Percentiles rank a stretch among this genome's conserved stretches.
Evolutionary conservation across 2,797 vertebrate species (phyloP).

Genomic region (Sarcophilus harrisii): DNA sequence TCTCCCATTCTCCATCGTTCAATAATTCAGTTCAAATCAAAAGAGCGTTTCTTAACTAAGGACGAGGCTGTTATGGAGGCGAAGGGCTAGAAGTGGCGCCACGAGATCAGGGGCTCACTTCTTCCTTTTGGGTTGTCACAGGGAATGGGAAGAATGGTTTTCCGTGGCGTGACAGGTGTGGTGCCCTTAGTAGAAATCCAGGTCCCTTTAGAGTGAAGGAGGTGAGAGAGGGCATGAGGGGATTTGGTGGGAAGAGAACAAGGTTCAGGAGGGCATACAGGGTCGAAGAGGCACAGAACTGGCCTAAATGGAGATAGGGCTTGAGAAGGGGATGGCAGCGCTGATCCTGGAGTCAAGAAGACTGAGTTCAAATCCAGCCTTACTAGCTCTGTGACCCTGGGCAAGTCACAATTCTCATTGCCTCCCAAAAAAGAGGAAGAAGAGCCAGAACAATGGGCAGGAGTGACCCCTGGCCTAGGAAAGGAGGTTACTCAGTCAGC

Average conservation of each 20-base stretch:
- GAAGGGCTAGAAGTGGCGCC: not conserved
- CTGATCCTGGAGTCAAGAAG: slow-evolving; percentile 11
- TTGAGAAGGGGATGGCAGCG: not conserved
- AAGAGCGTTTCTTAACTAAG: not conserved
- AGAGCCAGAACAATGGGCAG: not conserved
- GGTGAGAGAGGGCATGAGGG: not conserved
- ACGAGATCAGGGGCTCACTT: not conserved
- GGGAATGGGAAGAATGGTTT: not conserved
- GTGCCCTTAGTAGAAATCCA: not conserved
- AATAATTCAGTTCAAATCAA: not conserved
- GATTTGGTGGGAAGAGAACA: not conserved
- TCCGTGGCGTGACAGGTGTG: not conserved
- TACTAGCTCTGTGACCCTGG: slow-evolving; percentile 24
- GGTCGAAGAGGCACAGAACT: not conserved
- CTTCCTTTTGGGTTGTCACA: not conserved
- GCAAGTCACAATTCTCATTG: not conserved
- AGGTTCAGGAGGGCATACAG: not conserved
- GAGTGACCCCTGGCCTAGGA: not conserved
- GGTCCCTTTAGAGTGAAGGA: not conserved
- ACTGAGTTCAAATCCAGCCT: slow-evolving; percentile 46
- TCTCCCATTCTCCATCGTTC: not conserved
- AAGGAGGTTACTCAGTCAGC: not conserved
- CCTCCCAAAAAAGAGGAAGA: no score
- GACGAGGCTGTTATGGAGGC: not conserved
- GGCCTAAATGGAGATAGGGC: not conserved